phyloP scores from a whole-genome alignment of 1,140 invertebrate genomes.

The Mactra quadrangularis region DNA sequence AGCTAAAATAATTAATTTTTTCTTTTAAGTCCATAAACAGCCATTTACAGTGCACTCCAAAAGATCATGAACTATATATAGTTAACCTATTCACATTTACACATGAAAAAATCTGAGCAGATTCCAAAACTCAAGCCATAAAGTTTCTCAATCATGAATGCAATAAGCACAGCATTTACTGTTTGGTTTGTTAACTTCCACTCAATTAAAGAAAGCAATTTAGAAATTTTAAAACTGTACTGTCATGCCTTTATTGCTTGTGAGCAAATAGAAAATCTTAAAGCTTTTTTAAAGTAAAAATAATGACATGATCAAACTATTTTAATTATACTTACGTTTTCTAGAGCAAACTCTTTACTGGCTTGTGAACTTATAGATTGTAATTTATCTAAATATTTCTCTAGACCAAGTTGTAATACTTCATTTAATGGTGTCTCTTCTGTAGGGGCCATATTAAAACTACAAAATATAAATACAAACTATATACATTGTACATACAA shows the following conservation, averaged over 20 bases:
- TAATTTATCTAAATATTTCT: slow-evolving; percentile 86
- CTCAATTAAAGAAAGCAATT: too few species aligned
- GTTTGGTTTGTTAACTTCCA: too few species aligned
- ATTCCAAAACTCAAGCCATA: too few species aligned
- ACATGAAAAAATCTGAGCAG: not conserved
- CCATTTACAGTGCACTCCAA: not conserved
- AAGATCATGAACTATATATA: too few species aligned
- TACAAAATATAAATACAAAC: slow-evolving; percentile 74
- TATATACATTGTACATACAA: slow-evolving; percentile 11
- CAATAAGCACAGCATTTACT: too few species aligned
- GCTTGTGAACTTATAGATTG: slow-evolving; percentile 81
- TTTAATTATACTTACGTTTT: slow-evolving; percentile 77
- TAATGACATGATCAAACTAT: too few species aligned
- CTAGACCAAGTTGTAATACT: slow-evolving; percentile 93
- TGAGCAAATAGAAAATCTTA: too few species aligned
- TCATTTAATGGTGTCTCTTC: slow-evolving; percentile 90
- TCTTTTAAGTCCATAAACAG: not conserved
- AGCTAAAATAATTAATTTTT: not conserved
- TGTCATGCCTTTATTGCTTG: too few species aligned
- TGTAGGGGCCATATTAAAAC: slow-evolving; percentile 87
- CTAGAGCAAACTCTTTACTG: slow-evolving; percentile 84
- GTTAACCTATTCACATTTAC: too few species aligned
- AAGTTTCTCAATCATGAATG: too few species aligned
- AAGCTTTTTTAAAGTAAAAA: too few species aligned
- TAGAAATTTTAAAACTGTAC: too few species aligned